Conservation (phyloP, 2,113 vertebrate species). For the Archilochus colubris region DNA sequence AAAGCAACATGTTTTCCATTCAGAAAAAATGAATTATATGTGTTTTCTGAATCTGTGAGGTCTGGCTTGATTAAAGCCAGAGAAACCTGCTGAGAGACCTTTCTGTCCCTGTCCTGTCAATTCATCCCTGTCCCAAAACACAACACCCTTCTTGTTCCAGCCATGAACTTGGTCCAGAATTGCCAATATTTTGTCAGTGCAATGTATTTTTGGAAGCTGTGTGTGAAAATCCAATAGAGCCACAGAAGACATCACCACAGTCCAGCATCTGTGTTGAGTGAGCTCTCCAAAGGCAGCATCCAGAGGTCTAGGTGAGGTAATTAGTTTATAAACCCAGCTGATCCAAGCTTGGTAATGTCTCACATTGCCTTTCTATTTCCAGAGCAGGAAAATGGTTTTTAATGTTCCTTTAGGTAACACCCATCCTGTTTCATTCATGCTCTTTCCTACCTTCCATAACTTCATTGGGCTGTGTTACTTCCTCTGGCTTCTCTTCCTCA, state of each 20-base stretch:
- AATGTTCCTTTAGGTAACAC: constrained; percentile 46
- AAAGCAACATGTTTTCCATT: background rate
- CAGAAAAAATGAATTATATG: background rate
- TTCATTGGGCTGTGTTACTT: constrained; percentile 70
- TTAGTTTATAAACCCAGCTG: background rate
- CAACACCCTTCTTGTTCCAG: constrained; percentile 3
- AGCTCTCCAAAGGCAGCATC: background rate
- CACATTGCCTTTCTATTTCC: background rate
- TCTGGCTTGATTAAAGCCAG: background rate
- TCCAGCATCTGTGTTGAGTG: background rate
- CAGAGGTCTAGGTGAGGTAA: constrained; percentile 9
- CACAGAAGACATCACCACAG: background rate
- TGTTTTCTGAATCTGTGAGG: background rate
- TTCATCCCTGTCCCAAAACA: background rate
- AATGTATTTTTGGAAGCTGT: background rate
- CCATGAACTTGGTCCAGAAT: background rate
- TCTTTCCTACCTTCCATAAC: constrained; percentile 75
- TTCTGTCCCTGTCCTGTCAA: background rate
- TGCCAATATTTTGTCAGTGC: background rate
- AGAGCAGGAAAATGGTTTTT: constrained; percentile 10
- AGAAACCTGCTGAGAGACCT: background rate
- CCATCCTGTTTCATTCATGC: background rate
- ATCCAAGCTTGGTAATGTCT: constrained; percentile 46
- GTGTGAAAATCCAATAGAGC: background rate
- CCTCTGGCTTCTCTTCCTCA: constrained; percentile 62